Evolutionary conservation across 2,113 vertebrate genomes (phyloP), one percentile per base, ranked within the genome.

Genomic region (Xiphophorus hellerii): DNA sequence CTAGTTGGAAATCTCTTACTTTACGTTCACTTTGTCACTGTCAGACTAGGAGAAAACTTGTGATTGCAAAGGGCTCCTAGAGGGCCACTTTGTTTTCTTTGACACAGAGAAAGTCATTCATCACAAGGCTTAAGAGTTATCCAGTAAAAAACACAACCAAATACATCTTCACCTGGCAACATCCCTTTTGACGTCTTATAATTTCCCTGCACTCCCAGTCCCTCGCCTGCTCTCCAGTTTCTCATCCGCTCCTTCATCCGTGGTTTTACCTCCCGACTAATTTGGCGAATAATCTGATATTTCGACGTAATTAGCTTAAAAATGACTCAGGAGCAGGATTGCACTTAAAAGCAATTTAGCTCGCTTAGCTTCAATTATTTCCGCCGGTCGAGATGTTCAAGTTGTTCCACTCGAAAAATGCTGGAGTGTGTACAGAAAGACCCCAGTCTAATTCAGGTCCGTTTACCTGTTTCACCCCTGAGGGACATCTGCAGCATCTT

Each of bases 271-370:
- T 81, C 25, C 27, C 11, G 33, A 28, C 42, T 87, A 87, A 87
- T 88, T 87, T 69, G 66, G 71, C 73, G 62, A 67, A 66, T 76
- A 71, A 78, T 84, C 76, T 81, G 83, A 87, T 87, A 81, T 88
- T 89, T 87, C 70, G 78, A 85, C 77, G 58, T 31, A 90, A 89
- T 87, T 84, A 87, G 58, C 83, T 73, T 73, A 65, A 81, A 83
- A 84, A 84, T 82, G 48, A 87, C 66, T 88, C 70, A 66, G 84
- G 78, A 84, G 80, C 33, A 42, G 61, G 70, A 83, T 80, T 69
- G 77, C 87, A 87, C 87, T 90, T 89, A 76, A 88, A 84, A 84
- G 71, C 84, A 84, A 86, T 90, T 84, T 65, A n/a, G 28, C 86
- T 85, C 11, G 14, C 84, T 89, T 73, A 31, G 87, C 74, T 74